A percentile compares a stretch with the other conserved stretches of the same genome.
These are phyloP conservation scores for Anneissia japonica DNA, from an alignment of 35 echinoderm and acorn worm genomes.

Conservation along the genomic window DNA sequence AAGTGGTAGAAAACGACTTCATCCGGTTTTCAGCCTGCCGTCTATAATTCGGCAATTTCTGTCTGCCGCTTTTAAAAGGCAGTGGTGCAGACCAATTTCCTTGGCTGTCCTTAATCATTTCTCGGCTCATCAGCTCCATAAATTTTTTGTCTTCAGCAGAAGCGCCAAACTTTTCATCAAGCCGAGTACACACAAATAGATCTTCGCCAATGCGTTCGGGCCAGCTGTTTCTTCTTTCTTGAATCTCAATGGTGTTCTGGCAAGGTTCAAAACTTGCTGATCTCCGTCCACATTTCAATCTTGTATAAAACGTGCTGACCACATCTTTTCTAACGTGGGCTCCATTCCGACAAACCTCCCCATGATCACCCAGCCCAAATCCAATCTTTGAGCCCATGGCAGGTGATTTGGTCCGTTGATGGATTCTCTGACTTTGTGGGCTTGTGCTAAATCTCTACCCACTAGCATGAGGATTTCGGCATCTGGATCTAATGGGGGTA, in stretches of 20 bases:
- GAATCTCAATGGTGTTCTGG: slow-evolving; percentile 12
- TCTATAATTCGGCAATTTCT: slow-evolving; percentile 14
- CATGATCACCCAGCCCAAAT: slow-evolving; percentile 37
- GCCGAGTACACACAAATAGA: slow-evolving; percentile 12
- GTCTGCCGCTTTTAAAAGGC: slow-evolving; percentile 20
- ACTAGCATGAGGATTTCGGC: slow-evolving; percentile 32
- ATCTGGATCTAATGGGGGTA: slow-evolving; percentile 13
- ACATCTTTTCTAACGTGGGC: slow-evolving; percentile 31
- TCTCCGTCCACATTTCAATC: slow-evolving; percentile 8
- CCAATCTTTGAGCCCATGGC: slow-evolving; percentile 45
- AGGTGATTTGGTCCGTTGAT: slow-evolving; percentile 32
- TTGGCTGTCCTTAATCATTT: slow-evolving; percentile 5
- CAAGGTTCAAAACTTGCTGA: slow-evolving; percentile 6
- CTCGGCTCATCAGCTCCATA: slow-evolving; percentile 12
- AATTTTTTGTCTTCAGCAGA: slow-evolving; percentile 33
- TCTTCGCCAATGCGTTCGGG: slow-evolving; percentile 17
- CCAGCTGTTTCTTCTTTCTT: neutral
- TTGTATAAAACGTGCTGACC: slow-evolving; percentile 17
- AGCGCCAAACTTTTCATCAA: slow-evolving; percentile 2
- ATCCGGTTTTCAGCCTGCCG: neutral
- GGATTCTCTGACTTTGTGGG: slow-evolving; percentile 26
- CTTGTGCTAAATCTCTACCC: slow-evolving; percentile 23
- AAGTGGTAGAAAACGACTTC: neutral
- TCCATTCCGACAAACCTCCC: slow-evolving; percentile 35
- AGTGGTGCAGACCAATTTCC: slow-evolving; percentile 33